A percentile compares a stretch with the other conserved stretches of the same genome.
phyloP scores from a whole-genome alignment of 2,113 vertebrate species.

The Sus scrofa region DNA sequence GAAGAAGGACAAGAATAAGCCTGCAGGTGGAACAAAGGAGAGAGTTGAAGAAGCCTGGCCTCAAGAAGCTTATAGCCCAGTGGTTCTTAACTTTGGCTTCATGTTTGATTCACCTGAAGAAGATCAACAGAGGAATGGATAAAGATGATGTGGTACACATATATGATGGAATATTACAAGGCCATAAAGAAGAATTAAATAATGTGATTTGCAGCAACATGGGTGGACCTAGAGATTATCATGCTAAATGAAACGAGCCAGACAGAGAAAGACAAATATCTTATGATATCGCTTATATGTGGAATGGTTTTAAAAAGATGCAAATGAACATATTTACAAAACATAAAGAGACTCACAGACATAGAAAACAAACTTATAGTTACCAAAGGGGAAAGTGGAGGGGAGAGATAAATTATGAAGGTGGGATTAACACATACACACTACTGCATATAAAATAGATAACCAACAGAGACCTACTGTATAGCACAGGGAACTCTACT shows the following conservation, averaged over 20 bases:
- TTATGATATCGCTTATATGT: neutral
- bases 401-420: neutral
- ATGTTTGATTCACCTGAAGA: neutral
- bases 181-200: neutral
- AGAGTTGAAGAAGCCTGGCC: neutral
- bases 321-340: neutral
- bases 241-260: neutral
- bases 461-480: too few relatives aligned
- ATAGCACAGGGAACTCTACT: neutral
- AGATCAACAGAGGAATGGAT: neutral
- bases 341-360: neutral
- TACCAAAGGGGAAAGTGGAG: neutral
- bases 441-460: neutral
- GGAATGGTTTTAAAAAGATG: neutral
- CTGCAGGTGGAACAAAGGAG: neutral
- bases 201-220: neutral
- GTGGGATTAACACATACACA: neutral
- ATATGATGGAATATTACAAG: neutral
- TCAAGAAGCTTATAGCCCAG: neutral
- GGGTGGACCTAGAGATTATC: neutral
- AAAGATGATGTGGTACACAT: neutral
- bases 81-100: slow-evolving; percentile 52
- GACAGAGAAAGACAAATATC: neutral
- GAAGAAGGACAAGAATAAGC: neutral
- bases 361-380: neutral